phyloP scores from a whole-genome alignment of 2,888 invertebrate species.

The Brachyptera risi region DNA sequence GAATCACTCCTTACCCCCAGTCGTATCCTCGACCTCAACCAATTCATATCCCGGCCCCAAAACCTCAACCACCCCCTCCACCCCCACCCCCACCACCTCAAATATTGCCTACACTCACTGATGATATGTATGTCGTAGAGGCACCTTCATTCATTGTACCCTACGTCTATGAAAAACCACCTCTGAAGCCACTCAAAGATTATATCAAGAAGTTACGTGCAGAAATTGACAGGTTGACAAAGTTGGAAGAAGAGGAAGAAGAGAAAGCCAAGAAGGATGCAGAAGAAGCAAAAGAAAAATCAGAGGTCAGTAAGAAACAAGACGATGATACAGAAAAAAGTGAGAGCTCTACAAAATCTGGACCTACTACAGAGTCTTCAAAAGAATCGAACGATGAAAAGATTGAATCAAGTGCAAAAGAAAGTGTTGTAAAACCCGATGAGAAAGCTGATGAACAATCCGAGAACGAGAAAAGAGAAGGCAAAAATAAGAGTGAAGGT shows the following conservation, averaged over 20 bases:
- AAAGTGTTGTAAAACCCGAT: constrained; percentile 45
- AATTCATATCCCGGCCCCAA: not conserved
- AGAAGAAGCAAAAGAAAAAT: constrained; percentile 44
- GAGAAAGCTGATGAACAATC: constrained; percentile 39
- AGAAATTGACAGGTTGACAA: constrained; percentile 50
- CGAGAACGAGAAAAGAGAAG: constrained; percentile 43
- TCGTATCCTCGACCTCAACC: constrained; percentile 61
- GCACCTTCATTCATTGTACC: constrained; percentile 92
- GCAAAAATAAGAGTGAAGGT: constrained; percentile 40
- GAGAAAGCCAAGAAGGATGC: constrained; percentile 7
- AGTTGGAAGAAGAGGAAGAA: constrained; percentile 47
- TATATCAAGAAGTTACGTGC: constrained; percentile 62
- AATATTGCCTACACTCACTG: constrained; percentile 77
- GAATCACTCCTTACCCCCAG: constrained; percentile 25
- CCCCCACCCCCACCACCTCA: constrained; percentile 52
- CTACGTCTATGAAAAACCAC: constrained; percentile 88
- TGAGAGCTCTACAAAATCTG: constrained; percentile 12
- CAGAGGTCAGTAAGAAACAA: constrained; percentile 46
- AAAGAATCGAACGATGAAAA: constrained; percentile 39
- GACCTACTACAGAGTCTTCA: no score
- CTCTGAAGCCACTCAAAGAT: constrained; percentile 70
- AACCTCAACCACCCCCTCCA: constrained; percentile 37
- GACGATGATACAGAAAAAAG: constrained; percentile 33
- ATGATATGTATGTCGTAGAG: constrained; percentile 90
- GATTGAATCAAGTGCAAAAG: constrained; percentile 50